Evolutionary conservation across 1,140 invertebrate species (phyloP), one percentile per base, ranked within the genome.

Genomic region (Pseudomyrmex gracilis): DNA sequence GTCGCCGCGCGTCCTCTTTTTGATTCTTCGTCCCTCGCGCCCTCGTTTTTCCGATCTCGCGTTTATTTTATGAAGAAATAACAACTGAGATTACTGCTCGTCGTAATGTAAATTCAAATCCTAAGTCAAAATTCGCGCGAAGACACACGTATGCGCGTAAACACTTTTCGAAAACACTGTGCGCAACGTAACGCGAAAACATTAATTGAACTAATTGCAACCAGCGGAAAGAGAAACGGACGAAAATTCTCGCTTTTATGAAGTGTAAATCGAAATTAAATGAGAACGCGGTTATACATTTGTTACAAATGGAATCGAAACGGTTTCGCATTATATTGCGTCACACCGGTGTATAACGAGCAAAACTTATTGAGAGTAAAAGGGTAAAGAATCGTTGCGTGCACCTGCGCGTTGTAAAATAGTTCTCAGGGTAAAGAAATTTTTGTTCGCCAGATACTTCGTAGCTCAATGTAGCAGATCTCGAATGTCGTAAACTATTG

Each of bases 261-360:
- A 34, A 68, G 57, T 78, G 76, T 15, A 70, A 80, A 80, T 80
- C 57, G 71, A 71, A 70, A 80, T 80, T 80, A 57, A 80, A 80
- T 71, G 76, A 49, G 66, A 58, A 49, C 22, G 20, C 34, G 12
- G 7, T n/a, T n/a, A n/a, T 57, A 15, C 20, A 45, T 57, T 80
- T 55, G 15, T 80, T 80, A 58, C 22, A 67, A 67, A 67, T 13
- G 13, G n/a, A 61, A 47, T 68, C 63, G 51, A 64, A 10, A 20
- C 12, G 43, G 43, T 58, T 47, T 47, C 20, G 66, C 49, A 47
- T 49, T 71, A 71, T 60, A 49, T 71, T 43, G 15, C 43, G 66
- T 68, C 20, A 47, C 43, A 47, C 43, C 13, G 24, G 24, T 5
- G 24, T 51, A 24, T 66, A 77, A 78, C 45, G 76, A 70, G 20